phyloP scores from a whole-genome alignment of 2,113 vertebrate genomes.

The Xyrauchen texanus region DNA sequence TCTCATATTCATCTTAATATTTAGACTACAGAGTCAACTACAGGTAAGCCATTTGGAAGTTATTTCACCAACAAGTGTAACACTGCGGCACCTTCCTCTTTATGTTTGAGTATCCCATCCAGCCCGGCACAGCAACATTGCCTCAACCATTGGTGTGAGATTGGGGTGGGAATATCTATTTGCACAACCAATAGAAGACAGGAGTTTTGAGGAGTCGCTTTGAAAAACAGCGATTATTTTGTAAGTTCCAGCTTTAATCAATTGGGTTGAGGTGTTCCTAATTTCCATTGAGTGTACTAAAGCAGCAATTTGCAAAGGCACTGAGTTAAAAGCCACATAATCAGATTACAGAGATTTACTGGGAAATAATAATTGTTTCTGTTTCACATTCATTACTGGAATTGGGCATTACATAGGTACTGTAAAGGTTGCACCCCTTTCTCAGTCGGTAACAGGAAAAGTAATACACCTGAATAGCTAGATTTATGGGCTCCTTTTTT shows the following conservation, averaged over 20 bases:
- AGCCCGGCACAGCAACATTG: too few relatives aligned
- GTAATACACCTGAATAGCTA: slow-evolving; percentile 32
- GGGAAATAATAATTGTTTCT: slow-evolving; percentile 66
- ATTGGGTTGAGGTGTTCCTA: slow-evolving; percentile 1
- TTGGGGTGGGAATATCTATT: too few relatives aligned
- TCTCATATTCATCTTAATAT: too few relatives aligned
- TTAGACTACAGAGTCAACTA: too few relatives aligned
- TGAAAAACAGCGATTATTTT: too few relatives aligned
- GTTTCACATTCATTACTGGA: slow-evolving; percentile 67
- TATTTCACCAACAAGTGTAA: too few relatives aligned
- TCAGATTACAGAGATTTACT: slow-evolving; percentile 70
- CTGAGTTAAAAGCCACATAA: slow-evolving; percentile 61
- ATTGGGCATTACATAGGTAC: slow-evolving; percentile 33
- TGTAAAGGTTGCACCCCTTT: slow-evolving; percentile 63
- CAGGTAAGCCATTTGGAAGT: too few relatives aligned
- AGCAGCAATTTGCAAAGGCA: slow-evolving; percentile 20
- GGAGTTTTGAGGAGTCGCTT: too few relatives aligned
- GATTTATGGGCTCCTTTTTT: slow-evolving; percentile 36
- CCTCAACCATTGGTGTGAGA: too few relatives aligned
- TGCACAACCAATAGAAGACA: too few relatives aligned
- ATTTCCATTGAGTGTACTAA: slow-evolving; percentile 26
- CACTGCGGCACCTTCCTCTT: too few relatives aligned
- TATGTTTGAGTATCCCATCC: too few relatives aligned
- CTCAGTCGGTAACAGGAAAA: slow-evolving; percentile 67
- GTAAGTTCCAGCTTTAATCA: not conserved